Evolutionary conservation across 2,888 invertebrate genomes (phyloP).

Genomic region (Hirtodrosophila alboralis): DNA sequence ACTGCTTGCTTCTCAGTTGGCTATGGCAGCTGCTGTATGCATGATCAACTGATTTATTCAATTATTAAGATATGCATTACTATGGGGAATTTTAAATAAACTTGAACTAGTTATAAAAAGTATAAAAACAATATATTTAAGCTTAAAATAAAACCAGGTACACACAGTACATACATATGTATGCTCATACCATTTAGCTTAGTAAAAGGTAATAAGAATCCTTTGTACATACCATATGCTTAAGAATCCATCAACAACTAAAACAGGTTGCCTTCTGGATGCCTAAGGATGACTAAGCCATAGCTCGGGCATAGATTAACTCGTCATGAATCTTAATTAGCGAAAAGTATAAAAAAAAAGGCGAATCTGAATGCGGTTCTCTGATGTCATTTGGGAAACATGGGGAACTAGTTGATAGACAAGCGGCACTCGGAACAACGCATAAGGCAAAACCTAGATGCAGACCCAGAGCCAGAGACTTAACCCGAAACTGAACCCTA

Average conservation of each 20-base stretch:
- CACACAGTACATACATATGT: too few species aligned
- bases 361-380: slow-evolving; percentile 11
- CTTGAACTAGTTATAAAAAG: too few species aligned
- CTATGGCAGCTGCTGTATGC: too few species aligned
- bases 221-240: not conserved
- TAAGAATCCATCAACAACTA: slow-evolving; percentile 3
- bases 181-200: too few species aligned
- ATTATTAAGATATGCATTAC: too few species aligned
- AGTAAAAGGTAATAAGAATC: too few species aligned
- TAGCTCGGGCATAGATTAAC: slow-evolving; percentile 43
- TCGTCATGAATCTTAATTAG: slow-evolving; percentile 63
- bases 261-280: not conserved
- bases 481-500: slow-evolving; percentile 26
- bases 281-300: too few species aligned
- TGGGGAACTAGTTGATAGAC: slow-evolving; percentile 51
- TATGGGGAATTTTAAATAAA: too few species aligned
- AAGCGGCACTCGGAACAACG: slow-evolving; percentile 45
- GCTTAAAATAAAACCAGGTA: too few species aligned
- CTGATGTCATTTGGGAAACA: slow-evolving; percentile 16
- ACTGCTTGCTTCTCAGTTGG: too few species aligned
- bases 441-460: slow-evolving; percentile 40
- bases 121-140: too few species aligned
- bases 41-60: too few species aligned
- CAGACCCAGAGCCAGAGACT: slow-evolving; percentile 7
- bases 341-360: slow-evolving; percentile 12